phyloP scores from a whole-genome alignment of 2,797 vertebrate species.

The Gobionotothen gibberifrons region DNA sequence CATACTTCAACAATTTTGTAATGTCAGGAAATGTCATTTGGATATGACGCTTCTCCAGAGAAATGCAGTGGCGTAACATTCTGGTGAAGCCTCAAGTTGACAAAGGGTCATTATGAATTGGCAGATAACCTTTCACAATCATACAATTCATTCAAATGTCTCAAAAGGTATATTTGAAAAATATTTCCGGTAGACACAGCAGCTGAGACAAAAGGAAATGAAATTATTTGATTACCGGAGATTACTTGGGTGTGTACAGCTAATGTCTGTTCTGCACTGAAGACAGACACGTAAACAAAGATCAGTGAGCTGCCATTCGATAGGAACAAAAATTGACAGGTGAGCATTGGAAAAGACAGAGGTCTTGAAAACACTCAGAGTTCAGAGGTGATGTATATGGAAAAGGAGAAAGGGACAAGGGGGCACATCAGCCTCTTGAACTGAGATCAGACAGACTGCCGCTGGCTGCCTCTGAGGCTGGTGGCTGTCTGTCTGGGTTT shows the following conservation, averaged over 20 bases:
- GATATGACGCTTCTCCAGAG: not conserved
- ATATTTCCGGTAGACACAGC: constrained; percentile 14
- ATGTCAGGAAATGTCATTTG: constrained; percentile 31
- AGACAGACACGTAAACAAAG: constrained; percentile 14
- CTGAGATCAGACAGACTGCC: constrained; percentile 32
- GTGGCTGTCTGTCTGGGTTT: constrained; percentile 50
- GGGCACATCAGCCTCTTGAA: not conserved
- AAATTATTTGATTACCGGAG: constrained; percentile 41
- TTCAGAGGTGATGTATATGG: constrained; percentile 2
- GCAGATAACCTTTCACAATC: not conserved
- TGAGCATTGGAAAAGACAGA: not conserved
- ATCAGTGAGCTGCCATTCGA: constrained; percentile 11
- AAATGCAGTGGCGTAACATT: constrained; percentile 3
- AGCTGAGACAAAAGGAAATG: constrained; percentile 38
- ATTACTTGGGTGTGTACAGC: constrained; percentile 20
- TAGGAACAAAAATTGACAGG: constrained; percentile 7
- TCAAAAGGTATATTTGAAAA: not conserved
- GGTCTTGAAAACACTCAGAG: not conserved
- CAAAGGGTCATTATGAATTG: not conserved
- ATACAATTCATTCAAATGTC: not conserved
- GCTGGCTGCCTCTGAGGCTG: constrained; percentile 35
- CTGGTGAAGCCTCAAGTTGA: not conserved
- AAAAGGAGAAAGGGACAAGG: constrained; percentile 18
- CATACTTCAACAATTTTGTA: constrained; percentile 38
- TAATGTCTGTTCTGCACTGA: constrained; percentile 13